Conservation (phyloP, 2,113 vertebrate genomes). For the Gnathonemus longibarbis region DNA sequence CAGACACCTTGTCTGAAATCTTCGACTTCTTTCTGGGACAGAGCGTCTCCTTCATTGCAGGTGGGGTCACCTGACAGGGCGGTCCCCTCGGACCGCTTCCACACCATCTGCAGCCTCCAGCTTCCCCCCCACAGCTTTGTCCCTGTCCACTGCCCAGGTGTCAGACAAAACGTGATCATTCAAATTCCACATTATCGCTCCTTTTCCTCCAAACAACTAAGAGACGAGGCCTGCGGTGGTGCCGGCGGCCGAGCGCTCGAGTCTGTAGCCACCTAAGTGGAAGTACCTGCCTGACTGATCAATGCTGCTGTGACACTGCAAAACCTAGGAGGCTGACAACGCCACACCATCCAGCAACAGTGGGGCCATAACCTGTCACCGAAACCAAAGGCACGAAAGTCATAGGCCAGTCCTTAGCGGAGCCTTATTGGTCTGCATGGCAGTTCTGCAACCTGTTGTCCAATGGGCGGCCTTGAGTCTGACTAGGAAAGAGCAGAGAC, state of each 20-base stretch:
- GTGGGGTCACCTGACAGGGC: constrained; percentile 36
- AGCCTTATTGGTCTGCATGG: neutral
- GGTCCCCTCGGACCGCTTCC: constrained; percentile 12
- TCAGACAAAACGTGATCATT: constrained; percentile 47
- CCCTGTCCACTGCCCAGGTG: constrained; percentile 49
- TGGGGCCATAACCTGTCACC: neutral
- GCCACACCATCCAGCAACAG: neutral
- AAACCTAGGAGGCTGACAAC: no score
- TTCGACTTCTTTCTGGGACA: constrained; percentile 25
- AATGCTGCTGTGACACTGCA: neutral
- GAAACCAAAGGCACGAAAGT: no score
- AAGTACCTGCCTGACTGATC: neutral
- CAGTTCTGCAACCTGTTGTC: neutral
- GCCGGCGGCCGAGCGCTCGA: neutral
- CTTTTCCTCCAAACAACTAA: constrained; percentile 40
- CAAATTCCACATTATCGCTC: constrained; percentile 46
- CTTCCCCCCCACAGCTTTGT: constrained; percentile 35
- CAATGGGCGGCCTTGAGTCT: neutral
- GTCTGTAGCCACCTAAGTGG: constrained; percentile 32
- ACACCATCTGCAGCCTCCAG: constrained; percentile 17
- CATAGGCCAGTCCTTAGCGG: neutral
- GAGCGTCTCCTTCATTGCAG: constrained; percentile 24
- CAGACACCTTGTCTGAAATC: constrained; percentile 31
- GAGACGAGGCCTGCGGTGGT: neutral
- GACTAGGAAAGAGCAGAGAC: constrained; percentile 36